phyloP scores from a whole-genome alignment of 2,888 invertebrate genomes.

The Omphaloscelis lunosa region DNA sequence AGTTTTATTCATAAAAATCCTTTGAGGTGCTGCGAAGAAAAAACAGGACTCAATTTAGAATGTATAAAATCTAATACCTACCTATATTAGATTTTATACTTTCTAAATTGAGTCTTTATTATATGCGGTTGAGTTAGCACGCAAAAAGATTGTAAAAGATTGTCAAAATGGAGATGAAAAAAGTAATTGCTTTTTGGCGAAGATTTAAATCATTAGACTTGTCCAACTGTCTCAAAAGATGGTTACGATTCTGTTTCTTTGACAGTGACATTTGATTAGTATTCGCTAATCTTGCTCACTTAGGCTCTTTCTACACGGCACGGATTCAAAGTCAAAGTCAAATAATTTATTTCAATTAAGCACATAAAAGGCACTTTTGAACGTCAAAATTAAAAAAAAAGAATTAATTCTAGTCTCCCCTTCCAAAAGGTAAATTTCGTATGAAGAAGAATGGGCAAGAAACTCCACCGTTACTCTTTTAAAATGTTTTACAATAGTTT shows the following conservation, averaged over 20 bases:
- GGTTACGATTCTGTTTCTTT: neutral
- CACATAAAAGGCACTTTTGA: no score
- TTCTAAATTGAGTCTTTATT: slow-evolving; percentile 7
- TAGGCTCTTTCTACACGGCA: no score
- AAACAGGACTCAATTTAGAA: no score
- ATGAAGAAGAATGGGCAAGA: no score
- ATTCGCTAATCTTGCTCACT: neutral
- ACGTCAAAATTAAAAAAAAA: no score
- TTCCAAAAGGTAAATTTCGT: no score
- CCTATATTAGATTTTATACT: neutral
- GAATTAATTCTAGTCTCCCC: no score
- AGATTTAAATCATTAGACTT: neutral
- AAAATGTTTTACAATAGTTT: no score
- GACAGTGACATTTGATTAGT: neutral
- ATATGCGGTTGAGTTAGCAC: neutral
- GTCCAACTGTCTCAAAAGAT: neutral
- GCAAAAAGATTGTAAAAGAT: neutral
- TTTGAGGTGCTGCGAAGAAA: neutral
- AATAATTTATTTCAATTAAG: no score
- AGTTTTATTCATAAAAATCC: neutral
- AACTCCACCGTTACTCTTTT: no score
- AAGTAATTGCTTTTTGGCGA: neutral
- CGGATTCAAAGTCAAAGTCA: no score
- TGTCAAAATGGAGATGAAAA: neutral
- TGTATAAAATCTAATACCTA: no score